phyloP scores from a whole-genome alignment of 2,888 invertebrate genomes.

The Polydrusus cervinus region DNA sequence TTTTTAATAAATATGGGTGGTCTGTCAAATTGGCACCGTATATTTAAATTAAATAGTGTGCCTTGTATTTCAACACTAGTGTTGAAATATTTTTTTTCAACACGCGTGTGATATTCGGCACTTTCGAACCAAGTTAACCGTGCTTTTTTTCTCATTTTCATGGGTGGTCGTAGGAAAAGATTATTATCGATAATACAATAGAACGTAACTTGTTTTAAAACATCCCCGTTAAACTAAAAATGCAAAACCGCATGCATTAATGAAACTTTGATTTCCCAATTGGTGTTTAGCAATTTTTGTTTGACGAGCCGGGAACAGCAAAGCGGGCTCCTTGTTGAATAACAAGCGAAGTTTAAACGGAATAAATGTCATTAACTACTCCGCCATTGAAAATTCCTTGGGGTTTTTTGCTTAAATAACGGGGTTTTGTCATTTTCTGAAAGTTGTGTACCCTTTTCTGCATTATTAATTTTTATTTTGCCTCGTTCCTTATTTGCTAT shows the following conservation, averaged over 20 bases:
- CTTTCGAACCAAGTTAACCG: too few relatives aligned
- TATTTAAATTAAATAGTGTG: too few relatives aligned
- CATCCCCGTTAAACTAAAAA: conserved; percentile 1
- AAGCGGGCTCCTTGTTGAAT: conserved; percentile 16
- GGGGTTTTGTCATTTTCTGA: conserved; percentile 26
- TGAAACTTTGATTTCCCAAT: conserved; percentile 36
- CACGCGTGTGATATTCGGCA: too few relatives aligned
- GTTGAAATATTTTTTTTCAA: too few relatives aligned
- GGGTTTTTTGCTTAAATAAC: conserved; percentile 31
- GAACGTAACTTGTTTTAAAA: too few relatives aligned
- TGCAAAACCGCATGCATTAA: conserved; percentile 31
- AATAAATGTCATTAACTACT: conserved; percentile 33
- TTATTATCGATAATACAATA: too few relatives aligned
- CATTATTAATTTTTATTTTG: conserved; percentile 17
- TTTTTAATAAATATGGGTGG: too few relatives aligned
- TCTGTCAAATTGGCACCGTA: too few relatives aligned
- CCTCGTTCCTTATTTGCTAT: not conserved
- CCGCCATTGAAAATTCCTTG: conserved; percentile 10
- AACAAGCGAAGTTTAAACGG: conserved; percentile 32
- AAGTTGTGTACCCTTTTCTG: not conserved
- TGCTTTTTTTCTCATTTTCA: too few relatives aligned
- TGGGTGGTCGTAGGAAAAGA: too few relatives aligned
- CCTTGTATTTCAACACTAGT: too few relatives aligned
- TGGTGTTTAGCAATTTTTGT: conserved; percentile 39
- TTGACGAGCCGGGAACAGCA: conserved; percentile 24